Conservation (phyloP, 2,888 invertebrate species). For the Epinotia nisella region DNA sequence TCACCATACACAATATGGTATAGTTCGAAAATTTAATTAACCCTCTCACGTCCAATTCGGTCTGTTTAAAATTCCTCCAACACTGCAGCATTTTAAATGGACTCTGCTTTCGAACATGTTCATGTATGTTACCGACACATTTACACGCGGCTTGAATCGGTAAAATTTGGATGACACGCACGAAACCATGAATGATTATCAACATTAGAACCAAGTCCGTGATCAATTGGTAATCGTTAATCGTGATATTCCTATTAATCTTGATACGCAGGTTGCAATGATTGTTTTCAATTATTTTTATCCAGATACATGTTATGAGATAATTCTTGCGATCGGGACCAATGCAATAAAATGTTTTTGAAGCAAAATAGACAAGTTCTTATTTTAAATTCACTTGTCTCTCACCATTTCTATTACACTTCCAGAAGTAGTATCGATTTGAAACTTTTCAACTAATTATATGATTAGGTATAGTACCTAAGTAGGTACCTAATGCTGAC, state of each 20-base stretch:
- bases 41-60: slow-evolving; percentile 71
- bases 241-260: slow-evolving; percentile 19
- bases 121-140: slow-evolving; percentile 23
- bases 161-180: slow-evolving; percentile 31
- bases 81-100: slow-evolving; percentile 76
- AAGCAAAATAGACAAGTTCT: not conserved
- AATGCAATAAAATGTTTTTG: not conserved
- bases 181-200: slow-evolving; percentile 36
- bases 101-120: slow-evolving; percentile 52
- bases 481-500: too few relatives aligned
- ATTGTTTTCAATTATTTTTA: slow-evolving; percentile 25
- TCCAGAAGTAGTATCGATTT: too few relatives aligned
- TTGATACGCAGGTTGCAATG: slow-evolving; percentile 24
- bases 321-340: not conserved
- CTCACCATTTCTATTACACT: not conserved
- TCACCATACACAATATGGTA: slow-evolving; percentile 26
- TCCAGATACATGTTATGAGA: slow-evolving; percentile 7
- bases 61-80: slow-evolving; percentile 76
- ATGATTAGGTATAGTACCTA: too few relatives aligned
- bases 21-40: slow-evolving; percentile 54
- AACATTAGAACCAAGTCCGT: slow-evolving; percentile 21
- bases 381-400: not conserved
- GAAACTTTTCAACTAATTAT: too few relatives aligned
- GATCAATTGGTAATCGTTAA: slow-evolving; percentile 36
- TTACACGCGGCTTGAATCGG: slow-evolving; percentile 38